Base-by-base conservation (phyloP, 2,113 vertebrate species). In the Octodon degus region DNA sequence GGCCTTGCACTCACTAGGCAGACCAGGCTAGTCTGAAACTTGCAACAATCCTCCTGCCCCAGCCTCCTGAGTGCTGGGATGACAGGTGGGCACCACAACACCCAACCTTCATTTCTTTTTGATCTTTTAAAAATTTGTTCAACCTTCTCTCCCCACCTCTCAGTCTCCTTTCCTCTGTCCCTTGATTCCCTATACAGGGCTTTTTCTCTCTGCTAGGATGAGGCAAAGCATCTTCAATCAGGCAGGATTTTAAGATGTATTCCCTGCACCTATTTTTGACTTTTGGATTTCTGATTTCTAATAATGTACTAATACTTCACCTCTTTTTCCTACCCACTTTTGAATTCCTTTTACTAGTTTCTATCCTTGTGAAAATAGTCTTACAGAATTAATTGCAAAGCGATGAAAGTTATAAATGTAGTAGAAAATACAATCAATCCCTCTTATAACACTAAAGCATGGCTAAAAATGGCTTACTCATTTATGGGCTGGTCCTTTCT, bases 321-420 rank as follows among this genome's bases (percentile, higher is more conserved):
- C 74, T 62, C 70, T 34, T 63, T 80, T 76, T 79, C 8, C 55
- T 85, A 40, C 1, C 16, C 13, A 50, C n/a, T 90, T 93, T 81
- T 68, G 68, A 95, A 90, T 67, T 30, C 70, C 47, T 25, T 80
- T 70, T n/a, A 60, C 85, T 74, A 17, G 1, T 92, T 90, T 84
- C 63, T 24, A 53, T 14, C 3, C 37, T 88, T 50, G 37, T 53
- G 20, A 83, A 93, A 79, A 47, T n/a, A 4, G 4, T 65, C 68
- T 89, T 72, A 53, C 58, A 53, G 68, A 90, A 85, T 90, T 65
- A 90, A 96, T 85, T 58, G 72, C 27, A 67, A 91, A 83, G 34
- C 96, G 86, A 72, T 83, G 72, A 87, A 43, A 85, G 91, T 93
- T 95, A 63, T 37, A 94, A 90, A 81, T 87, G 81, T 87, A 40